Percentiles rank a stretch among this genome's conserved stretches.
Conservation (phyloP, 2,888 invertebrate species). For the Patella ulyssiponensis region DNA sequence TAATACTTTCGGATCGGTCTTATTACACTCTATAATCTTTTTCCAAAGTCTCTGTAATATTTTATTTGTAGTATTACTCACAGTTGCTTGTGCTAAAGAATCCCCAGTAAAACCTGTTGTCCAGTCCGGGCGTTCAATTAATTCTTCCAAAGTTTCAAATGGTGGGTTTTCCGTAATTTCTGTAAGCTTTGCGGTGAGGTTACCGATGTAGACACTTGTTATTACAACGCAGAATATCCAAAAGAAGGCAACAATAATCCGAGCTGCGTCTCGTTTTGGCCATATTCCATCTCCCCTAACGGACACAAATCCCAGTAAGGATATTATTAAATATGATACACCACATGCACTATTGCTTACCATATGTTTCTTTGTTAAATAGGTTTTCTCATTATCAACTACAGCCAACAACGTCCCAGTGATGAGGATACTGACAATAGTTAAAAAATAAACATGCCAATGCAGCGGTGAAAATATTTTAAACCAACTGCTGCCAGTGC, state of each 20-base stretch:
- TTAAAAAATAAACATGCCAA: background rate
- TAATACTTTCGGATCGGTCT: background rate
- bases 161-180: background rate
- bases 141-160: background rate
- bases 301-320: background rate
- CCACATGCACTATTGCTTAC: too few relatives aligned
- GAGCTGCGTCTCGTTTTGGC: background rate
- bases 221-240: slow-evolving; percentile 6
- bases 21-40: background rate
- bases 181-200: background rate
- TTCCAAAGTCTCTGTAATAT: background rate
- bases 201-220: background rate
- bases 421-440: background rate
- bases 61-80: background rate
- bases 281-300: background rate
- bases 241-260: background rate
- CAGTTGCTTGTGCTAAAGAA: background rate
- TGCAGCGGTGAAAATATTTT: background rate
- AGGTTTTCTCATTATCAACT: background rate
- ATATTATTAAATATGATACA: too few relatives aligned
- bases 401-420: background rate
- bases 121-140: background rate
- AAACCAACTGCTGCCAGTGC: background rate
- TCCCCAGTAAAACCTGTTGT: background rate
- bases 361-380: background rate